phyloP scores from a whole-genome alignment of 2,113 vertebrate species.

The Hippocampus guttulatus region DNA sequence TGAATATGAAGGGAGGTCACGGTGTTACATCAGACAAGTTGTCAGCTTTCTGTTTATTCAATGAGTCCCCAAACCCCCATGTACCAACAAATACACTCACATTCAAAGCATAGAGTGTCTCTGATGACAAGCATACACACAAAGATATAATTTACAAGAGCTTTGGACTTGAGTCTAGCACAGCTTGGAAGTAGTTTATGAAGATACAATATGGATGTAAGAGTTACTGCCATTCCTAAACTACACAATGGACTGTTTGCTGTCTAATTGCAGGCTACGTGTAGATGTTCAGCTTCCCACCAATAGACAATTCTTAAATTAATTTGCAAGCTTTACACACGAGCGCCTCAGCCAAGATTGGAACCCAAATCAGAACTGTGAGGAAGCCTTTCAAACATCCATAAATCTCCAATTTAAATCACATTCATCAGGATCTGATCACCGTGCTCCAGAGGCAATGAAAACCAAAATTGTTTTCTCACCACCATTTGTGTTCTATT shows the following conservation, averaged over 20 bases:
- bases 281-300: too few species aligned
- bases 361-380: too few species aligned
- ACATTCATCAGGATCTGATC: not conserved
- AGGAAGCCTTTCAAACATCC: too few species aligned
- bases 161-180: conserved; percentile 57
- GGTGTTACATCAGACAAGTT: conserved; percentile 73
- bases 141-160: conserved; percentile 32
- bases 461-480: conserved; percentile 4
- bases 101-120: conserved; percentile 47
- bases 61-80: conserved; percentile 68
- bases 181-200: conserved; percentile 47
- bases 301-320: too few species aligned
- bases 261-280: too few species aligned
- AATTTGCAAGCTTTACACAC: too few species aligned
- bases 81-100: conserved; percentile 56
- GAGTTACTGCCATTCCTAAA: not conserved
- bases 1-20: conserved; percentile 72
- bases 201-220: conserved; percentile 1
- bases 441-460: not conserved
- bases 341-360: too few species aligned
- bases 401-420: not conserved
- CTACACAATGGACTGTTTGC: not conserved
- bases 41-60: conserved; percentile 74
- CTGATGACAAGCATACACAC: conserved; percentile 62
- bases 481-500: conserved; percentile 35